A percentile compares a stretch with the other conserved stretches of the same genome.
These are phyloP conservation scores for Furnarius figulus DNA, from an alignment of 2,113 vertebrate species.

Conservation along the genomic window DNA sequence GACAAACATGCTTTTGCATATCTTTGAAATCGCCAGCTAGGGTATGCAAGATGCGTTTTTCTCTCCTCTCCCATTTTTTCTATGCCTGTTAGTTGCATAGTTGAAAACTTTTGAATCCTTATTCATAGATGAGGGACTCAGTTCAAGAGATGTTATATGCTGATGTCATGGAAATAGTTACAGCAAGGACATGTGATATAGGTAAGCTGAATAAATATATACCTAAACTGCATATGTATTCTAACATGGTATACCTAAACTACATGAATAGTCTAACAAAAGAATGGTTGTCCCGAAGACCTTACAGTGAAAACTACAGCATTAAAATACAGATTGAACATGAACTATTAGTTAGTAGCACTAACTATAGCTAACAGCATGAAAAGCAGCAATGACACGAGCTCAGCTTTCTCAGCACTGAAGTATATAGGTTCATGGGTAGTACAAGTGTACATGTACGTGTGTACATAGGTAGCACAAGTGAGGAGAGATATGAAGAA, in stretches of 20 bases:
- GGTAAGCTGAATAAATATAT: neutral
- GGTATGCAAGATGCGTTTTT: neutral
- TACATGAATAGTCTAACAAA: neutral
- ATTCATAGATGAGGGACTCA: neutral
- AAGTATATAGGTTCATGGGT: neutral
- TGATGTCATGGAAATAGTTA: neutral
- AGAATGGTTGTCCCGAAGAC: neutral
- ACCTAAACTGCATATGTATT: neutral
- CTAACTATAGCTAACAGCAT: neutral
- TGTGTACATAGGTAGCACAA: neutral
- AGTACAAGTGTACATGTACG: neutral
- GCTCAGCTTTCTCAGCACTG: neutral
- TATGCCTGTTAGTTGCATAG: neutral
- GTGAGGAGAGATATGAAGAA: neutral
- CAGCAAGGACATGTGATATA: neutral
- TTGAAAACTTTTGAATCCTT: neutral
- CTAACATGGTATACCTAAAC: neutral
- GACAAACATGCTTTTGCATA: neutral
- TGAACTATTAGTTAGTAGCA: neutral
- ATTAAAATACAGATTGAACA: neutral
- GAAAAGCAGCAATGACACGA: neutral
- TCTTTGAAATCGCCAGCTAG: neutral
- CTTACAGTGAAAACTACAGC: neutral
- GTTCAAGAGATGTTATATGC: neutral
- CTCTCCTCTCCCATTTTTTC: neutral